Conservation (phyloP, 2,113 vertebrate species). For the Cyanocitta stelleri region DNA sequence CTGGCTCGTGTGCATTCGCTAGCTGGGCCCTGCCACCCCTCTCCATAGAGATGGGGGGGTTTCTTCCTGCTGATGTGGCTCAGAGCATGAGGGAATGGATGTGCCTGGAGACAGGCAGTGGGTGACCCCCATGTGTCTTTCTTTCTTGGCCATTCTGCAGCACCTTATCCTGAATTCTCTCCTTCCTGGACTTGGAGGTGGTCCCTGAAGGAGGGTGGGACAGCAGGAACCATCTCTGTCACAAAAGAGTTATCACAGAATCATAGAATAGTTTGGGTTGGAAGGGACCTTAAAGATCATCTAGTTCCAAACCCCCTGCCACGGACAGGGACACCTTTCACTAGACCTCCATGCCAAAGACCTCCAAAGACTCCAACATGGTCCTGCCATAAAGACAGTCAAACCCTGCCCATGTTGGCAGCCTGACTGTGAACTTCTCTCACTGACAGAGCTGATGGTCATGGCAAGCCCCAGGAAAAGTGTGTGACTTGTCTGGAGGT, state of each 20-base stretch:
- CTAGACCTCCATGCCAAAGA: neutral
- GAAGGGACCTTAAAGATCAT: neutral
- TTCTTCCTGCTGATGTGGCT: neutral
- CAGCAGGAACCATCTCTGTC: neutral
- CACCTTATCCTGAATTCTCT: neutral
- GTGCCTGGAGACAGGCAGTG: neutral
- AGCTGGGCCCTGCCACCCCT: neutral
- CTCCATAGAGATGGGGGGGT: accelerated
- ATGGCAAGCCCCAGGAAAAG: neutral
- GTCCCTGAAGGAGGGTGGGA: neutral
- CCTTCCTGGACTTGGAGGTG: neutral
- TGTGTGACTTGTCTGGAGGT: neutral
- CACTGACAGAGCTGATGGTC: neutral
- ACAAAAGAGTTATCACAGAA: neutral
- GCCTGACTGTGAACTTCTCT: neutral
- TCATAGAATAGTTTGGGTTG: neutral
- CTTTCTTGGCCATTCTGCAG: neutral
- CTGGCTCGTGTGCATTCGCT: accelerated
- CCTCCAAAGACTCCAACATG: neutral
- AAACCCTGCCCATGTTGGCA: neutral
- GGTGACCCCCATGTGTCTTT: accelerated
- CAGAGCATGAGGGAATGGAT: neutral
- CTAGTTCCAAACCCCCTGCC: neutral
- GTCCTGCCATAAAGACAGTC: neutral
- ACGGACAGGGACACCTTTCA: neutral